Evolutionary conservation across 2,888 invertebrate genomes (phyloP), one percentile per base, ranked within the genome.

Genomic region (Pseudococcus jackbeardsleyi): DNA sequence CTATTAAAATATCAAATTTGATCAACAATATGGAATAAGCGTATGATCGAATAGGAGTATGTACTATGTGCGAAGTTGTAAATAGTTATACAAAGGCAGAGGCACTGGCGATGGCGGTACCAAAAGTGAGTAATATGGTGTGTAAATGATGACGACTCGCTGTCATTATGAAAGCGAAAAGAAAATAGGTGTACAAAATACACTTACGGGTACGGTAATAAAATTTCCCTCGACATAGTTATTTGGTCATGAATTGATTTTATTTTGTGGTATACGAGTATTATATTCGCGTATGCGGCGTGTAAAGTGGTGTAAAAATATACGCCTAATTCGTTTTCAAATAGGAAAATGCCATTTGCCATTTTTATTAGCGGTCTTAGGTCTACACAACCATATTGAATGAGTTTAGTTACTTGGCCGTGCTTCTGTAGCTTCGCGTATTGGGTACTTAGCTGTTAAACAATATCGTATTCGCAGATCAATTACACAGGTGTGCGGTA

Each of bases 191-290:
- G 46, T 46, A 50, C 17, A 50, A 15, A 8, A 33, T 33, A 11
- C 46, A 11, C 46, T 8, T 50, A 50, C 15, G 26, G 26, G 26
- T 33, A 33, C 50, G 17, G 17, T 50, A 50, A 22, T 64, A 64
- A 64, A 64, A 64, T 64, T 64, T 64, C 64, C 64, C 64, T 64
- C 64, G 64, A 64, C 64, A 64, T 64, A 64, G 64, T 64, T 64
- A 64, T 64, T 64, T 22, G 64, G 22, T 1, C 64, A 22, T 7
- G 64, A 64, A 64, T 64, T 64, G 64, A 64, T 64, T 64, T 64
- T 64, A 64, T 19, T 64, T 64, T 64, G 64, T 64, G 64, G 64
- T 64, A 64, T 64, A 64, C 19, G n/a, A 64, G 19, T 15, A 33
- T 33, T 33, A 33, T 50, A 15, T 17, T 15, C 50, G 15, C 7